A percentile compares a stretch with the other conserved stretches of the same genome.
phyloP scores from a whole-genome alignment of 2,113 vertebrate species.

The Phrynosoma platyrhinos region DNA sequence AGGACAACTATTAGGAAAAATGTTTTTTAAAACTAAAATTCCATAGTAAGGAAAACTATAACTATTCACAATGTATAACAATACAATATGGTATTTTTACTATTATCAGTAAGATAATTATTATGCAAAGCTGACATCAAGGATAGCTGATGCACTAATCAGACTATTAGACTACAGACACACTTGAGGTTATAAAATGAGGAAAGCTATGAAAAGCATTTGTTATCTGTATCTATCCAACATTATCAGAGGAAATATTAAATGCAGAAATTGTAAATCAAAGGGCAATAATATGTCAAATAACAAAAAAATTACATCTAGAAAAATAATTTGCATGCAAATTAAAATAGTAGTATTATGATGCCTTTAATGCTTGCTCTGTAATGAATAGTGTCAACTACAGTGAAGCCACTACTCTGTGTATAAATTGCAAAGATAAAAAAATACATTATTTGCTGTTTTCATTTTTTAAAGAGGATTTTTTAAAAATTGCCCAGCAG shows the following conservation, averaged over 20 bases:
- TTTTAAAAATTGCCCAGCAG: slow-evolving; percentile 27
- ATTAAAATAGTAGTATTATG: slow-evolving; percentile 21
- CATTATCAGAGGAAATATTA: slow-evolving; percentile 8
- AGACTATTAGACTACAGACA: neutral
- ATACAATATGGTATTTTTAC: neutral
- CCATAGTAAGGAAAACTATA: slow-evolving; percentile 14
- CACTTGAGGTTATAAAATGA: slow-evolving; percentile 18
- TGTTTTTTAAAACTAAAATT: neutral
- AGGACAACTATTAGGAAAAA: neutral
- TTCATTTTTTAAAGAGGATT: slow-evolving; percentile 41
- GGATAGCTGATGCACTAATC: neutral
- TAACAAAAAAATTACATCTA: neutral
- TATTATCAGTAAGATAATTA: slow-evolving; percentile 22
- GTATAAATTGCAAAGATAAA: slow-evolving; percentile 31
- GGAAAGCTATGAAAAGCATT: slow-evolving; percentile 34
- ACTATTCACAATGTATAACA: neutral
- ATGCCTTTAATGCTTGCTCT: neutral
- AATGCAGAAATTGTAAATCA: slow-evolving; percentile 45
- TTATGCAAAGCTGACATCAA: slow-evolving; percentile 12
- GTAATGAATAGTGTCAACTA: neutral
- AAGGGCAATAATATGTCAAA: slow-evolving; percentile 22
- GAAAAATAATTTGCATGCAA: slow-evolving; percentile 29
- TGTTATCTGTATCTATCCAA: neutral
- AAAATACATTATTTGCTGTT: slow-evolving; percentile 48
- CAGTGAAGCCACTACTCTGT: neutral